phyloP scores from a whole-genome alignment of 2,888 invertebrate genomes.

The Anodontia alba region DNA sequence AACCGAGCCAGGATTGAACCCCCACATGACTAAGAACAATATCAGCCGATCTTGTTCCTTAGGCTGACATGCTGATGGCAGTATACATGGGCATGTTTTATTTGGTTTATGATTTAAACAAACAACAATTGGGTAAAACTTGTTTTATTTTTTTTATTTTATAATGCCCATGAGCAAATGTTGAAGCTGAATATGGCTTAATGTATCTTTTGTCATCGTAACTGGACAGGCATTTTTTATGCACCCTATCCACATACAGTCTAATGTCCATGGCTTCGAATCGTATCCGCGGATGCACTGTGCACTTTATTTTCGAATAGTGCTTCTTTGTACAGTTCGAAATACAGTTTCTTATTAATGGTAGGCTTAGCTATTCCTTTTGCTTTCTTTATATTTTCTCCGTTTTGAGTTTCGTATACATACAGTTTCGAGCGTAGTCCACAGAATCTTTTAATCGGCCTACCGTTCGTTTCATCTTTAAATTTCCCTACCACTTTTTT shows the following conservation, averaged over 20 bases:
- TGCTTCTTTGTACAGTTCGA: conserved; percentile 48
- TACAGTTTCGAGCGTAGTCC: conserved; percentile 62
- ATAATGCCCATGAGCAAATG: conserved; percentile 30
- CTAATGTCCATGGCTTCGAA: conserved; percentile 50
- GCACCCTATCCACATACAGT: conserved; percentile 42
- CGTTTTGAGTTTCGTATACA: not conserved
- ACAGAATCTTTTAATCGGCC: conserved; percentile 69
- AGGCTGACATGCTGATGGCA: no score
- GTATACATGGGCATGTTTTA: no score
- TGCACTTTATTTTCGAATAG: conserved; percentile 37
- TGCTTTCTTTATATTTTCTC: conserved; percentile 27
- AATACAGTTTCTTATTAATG: conserved; percentile 44
- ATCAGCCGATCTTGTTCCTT: no score
- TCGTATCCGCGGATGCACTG: conserved; percentile 37
- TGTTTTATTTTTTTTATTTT: conserved; percentile 35
- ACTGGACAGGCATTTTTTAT: conserved; percentile 46
- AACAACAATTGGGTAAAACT: no score
- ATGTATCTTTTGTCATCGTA: conserved; percentile 59
- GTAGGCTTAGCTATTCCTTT: conserved; percentile 40
- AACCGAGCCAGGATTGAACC: no score
- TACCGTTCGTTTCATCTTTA: conserved; percentile 77
- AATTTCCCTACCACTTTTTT: conserved; percentile 77
- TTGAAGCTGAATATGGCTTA: conserved; percentile 16
- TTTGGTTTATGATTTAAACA: no score
- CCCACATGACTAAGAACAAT: no score